Percentiles rank a stretch among this genome's conserved stretches.
Conservation (phyloP, 2,888 invertebrate genomes). For the Nasonovia ribisnigri region DNA sequence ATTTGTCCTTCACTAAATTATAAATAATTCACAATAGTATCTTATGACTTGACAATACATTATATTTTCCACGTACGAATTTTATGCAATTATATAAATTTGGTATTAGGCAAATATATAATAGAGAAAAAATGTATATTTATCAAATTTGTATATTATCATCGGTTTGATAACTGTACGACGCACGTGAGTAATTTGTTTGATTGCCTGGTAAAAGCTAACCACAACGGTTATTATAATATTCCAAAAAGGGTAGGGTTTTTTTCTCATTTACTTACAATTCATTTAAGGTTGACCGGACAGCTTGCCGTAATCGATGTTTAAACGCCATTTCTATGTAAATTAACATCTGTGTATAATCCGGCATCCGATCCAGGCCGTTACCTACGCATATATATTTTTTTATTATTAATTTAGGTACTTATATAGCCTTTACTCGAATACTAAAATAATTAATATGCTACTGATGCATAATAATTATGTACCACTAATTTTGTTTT, state of each 20-base stretch:
- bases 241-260: constrained; percentile 2
- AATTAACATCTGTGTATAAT: constrained; percentile 49
- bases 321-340: constrained; percentile 57
- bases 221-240: constrained; percentile 9
- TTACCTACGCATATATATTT: neutral
- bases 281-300: constrained; percentile 47
- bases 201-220: neutral
- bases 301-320: constrained; percentile 47
- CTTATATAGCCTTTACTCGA: neutral
- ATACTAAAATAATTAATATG: neutral
- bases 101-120: neutral
- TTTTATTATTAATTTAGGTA: neutral
- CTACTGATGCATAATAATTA: neutral
- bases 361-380: neutral
- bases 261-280: neutral
- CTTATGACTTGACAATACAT: neutral
- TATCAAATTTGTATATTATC: neutral
- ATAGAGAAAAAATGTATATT: neutral
- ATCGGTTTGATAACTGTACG: neutral
- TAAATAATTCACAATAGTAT: neutral
- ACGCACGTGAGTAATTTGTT: neutral
- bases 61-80: neutral
- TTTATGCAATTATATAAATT: neutral
- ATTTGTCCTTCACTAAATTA: neutral
- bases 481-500: neutral